Conservation (phyloP, 2,797 vertebrate species). For the Gymnoscopelus braueri region DNA sequence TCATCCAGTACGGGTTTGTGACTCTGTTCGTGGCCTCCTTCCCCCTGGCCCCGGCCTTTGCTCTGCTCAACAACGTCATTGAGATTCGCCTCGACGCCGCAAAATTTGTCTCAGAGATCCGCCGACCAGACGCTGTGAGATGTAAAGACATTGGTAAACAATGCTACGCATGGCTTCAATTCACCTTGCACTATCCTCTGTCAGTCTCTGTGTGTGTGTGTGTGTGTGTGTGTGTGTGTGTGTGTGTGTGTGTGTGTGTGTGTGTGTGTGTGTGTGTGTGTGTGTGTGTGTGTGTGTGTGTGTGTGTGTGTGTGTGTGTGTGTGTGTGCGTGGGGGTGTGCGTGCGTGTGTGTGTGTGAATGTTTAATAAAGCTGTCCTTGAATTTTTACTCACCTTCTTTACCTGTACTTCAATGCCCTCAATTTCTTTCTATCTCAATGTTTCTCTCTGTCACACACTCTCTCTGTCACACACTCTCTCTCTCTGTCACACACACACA, state of each 20-base stretch:
- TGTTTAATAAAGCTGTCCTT: slow-evolving; percentile 10
- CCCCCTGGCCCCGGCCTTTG: slow-evolving; percentile 93
- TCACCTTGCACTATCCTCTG: slow-evolving; percentile 10
- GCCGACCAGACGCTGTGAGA: slow-evolving; percentile 90
- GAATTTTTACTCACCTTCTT: slow-evolving; percentile 48
- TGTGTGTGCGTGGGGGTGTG: not conserved
- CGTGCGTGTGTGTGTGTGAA: not conserved
- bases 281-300: too few species aligned
- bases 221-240: too few species aligned
- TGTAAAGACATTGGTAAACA: slow-evolving; percentile 93
- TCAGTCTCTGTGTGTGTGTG: not conserved
- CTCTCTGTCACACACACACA: not conserved
- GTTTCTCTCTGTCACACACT: slow-evolving; percentile 13
- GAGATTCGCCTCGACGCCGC: slow-evolving; percentile 95
- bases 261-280: too few species aligned
- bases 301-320: slow-evolving; percentile 18
- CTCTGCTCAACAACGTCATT: slow-evolving; percentile 96
- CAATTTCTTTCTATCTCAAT: slow-evolving; percentile 13
- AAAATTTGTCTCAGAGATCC: slow-evolving; percentile 93
- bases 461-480: too few species aligned
- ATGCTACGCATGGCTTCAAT: not conserved
- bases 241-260: too few species aligned
- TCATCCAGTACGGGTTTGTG: slow-evolving; percentile 98
- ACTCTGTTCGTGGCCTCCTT: slow-evolving; percentile 97
- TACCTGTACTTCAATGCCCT: slow-evolving; percentile 40